Base-by-base conservation (phyloP, 2,888 invertebrate genomes). In the Cryptocephalus primarius region DNA sequence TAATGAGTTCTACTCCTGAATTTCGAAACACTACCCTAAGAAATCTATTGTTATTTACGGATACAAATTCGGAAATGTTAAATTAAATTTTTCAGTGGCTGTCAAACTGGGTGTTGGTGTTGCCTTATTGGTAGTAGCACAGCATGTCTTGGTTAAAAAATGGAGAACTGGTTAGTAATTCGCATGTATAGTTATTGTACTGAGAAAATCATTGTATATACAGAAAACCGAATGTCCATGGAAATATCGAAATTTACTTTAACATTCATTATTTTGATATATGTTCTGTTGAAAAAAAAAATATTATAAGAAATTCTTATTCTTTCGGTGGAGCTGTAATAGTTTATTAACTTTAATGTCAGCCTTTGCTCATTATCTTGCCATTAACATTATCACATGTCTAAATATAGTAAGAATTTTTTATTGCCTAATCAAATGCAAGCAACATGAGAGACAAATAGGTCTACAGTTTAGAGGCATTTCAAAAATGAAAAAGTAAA, bases 61-160 rank as follows among this genome's bases (percentile, higher is more conserved):
- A 22, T 22, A 22, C 22, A 22, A 6, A 22, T 22, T 22, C 22
- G 22, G 22, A 22, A 22, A 22, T 22, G 22, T 22, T 2, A 22
- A 22, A 22, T 22, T 22, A 22, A 22, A 67, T 82, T 79, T 86
- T 87, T 70, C 85, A 88, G 88, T 88, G 80, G 83, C 84, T 73
- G 82, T 87, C 76, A 89, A 87, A 78, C 77, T 88, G 75, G 81
- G 80, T 72, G 83, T 89, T 72, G 89, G 89, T 70, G 79, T 85
- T 71, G 86, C 87, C 66, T 79, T 89, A 70, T 80, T 88, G 73
- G 78, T 83, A 70, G 87, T 88, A 70, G 88, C 88, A 65, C 85
- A 88, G 75, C 82, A 85, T 73, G 86, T 88, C 70, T 80, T 89
- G 72, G 80, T 86, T 72, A 84, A 83, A 75, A 81, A 82, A 73